Percentiles rank a stretch among this genome's conserved stretches.
Evolutionary conservation across 1,140 invertebrate genomes (phyloP).

Genomic region (Anagrus nilaparvatae): DNA sequence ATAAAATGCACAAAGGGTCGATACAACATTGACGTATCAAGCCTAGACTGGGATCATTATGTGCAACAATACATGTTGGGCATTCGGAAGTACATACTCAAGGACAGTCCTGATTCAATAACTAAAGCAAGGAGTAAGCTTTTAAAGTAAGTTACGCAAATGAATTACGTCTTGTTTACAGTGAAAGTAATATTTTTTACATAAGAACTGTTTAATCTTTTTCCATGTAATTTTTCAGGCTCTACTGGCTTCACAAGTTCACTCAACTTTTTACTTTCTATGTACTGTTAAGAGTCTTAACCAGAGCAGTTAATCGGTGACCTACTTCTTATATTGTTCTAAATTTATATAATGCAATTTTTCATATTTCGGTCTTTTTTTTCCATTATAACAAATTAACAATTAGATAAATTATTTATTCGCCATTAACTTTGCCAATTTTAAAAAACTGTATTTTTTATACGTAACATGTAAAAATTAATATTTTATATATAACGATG

Average conservation of each 20-base stretch:
- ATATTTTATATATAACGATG: no score
- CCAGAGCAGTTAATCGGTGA: slow-evolving; percentile 13
- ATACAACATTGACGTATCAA: slow-evolving; percentile 51
- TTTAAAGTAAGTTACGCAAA: slow-evolving; percentile 44
- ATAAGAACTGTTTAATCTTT: neutral
- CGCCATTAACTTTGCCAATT: no score
- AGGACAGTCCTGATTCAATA: slow-evolving; percentile 58
- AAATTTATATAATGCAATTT: no score
- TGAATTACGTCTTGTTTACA: neutral
- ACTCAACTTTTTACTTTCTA: slow-evolving; percentile 30
- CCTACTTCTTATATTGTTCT: no score
- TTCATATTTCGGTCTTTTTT: no score
- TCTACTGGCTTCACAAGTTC: slow-evolving; percentile 36
- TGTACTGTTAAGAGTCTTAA: slow-evolving; percentile 27
- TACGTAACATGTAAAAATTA: no score
- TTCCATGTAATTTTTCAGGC: slow-evolving; percentile 22
- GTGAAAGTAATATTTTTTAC: neutral
- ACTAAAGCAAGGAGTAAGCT: slow-evolving; percentile 55
- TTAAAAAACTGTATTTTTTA: no score
- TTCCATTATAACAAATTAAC: no score
- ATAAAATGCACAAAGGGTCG: slow-evolving; percentile 45
- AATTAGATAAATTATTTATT: no score
- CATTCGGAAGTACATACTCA: slow-evolving; percentile 67
- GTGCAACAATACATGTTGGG: slow-evolving; percentile 66
- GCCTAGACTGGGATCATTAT: slow-evolving; percentile 58